These are phyloP conservation scores for Hycleus phaleratus DNA, from an alignment of 1,140 invertebrate species.

Conservation along the genomic window DNA sequence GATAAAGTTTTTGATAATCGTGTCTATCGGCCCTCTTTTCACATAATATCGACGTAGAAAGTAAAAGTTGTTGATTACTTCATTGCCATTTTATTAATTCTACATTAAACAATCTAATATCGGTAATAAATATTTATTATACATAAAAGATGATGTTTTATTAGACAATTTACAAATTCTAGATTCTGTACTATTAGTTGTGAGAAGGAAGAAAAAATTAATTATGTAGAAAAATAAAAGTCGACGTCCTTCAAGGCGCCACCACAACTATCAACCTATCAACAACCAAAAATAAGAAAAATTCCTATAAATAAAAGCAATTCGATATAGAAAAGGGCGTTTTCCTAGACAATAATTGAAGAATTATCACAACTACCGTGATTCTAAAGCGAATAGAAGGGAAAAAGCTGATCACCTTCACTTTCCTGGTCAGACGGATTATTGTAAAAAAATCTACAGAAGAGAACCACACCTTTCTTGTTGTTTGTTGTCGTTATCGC, in stretches of 20 bases:
- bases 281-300: too few relatives aligned
- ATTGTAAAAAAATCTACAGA: neutral
- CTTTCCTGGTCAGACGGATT: constrained; percentile 5
- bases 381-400: too few relatives aligned
- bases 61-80: constrained; percentile 15
- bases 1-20: too few relatives aligned
- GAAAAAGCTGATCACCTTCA: constrained; percentile 22
- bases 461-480: neutral
- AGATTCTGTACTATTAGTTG: neutral
- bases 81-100: constrained; percentile 4
- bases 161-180: too few relatives aligned
- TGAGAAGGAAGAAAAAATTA: neutral
- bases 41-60: constrained; percentile 1
- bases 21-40: constrained; percentile 1
- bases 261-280: too few relatives aligned
- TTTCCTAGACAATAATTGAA: neutral
- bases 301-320: too few relatives aligned
- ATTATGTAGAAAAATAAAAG: neutral
- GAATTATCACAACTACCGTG: too few relatives aligned
- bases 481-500: neutral
- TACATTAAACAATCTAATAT: too few relatives aligned
- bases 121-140: too few relatives aligned
- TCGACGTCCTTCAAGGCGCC: neutral
- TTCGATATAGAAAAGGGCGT: too few relatives aligned
- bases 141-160: too few relatives aligned